Conservation (phyloP, 2,888 invertebrate species). For the Hipparchia semele region DNA sequence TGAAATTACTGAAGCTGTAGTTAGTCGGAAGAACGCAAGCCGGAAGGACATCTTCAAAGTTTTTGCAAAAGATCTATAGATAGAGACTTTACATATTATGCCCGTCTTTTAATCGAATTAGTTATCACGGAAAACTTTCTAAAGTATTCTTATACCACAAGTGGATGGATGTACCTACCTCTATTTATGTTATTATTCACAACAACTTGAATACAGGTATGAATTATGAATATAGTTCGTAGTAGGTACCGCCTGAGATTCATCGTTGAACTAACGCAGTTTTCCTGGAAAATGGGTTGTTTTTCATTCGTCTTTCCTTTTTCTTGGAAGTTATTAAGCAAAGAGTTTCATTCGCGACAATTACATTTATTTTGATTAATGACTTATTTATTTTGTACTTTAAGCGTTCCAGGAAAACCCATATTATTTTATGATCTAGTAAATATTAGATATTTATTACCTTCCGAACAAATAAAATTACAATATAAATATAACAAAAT, state of each 20-base stretch:
- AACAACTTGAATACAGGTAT: conserved; percentile 6
- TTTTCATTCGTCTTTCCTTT: neutral
- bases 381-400: neutral
- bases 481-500: no score
- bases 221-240: conserved; percentile 1
- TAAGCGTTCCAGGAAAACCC: neutral
- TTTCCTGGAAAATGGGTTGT: conserved; percentile 8
- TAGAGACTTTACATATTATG: neutral
- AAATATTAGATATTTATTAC: no score
- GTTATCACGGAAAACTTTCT: conserved; percentile 8
- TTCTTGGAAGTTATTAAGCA: conserved; percentile 5
- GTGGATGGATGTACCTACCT: neutral
- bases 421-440: neutral
- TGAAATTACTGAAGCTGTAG: no score
- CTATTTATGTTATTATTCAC: conserved; percentile 4
- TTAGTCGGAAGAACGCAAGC: no score
- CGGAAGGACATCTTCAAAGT: no score
- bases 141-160: neutral
- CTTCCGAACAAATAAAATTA: no score
- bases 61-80: no score
- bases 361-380: neutral
- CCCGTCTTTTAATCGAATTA: neutral
- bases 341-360: neutral
- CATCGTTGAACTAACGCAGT: conserved; percentile 8
- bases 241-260: neutral